Percentiles rank a stretch among this genome's conserved stretches.
These are phyloP conservation scores for Drosophila sucinea DNA, from an alignment of 1,140 invertebrate species.

Conservation along the genomic window DNA sequence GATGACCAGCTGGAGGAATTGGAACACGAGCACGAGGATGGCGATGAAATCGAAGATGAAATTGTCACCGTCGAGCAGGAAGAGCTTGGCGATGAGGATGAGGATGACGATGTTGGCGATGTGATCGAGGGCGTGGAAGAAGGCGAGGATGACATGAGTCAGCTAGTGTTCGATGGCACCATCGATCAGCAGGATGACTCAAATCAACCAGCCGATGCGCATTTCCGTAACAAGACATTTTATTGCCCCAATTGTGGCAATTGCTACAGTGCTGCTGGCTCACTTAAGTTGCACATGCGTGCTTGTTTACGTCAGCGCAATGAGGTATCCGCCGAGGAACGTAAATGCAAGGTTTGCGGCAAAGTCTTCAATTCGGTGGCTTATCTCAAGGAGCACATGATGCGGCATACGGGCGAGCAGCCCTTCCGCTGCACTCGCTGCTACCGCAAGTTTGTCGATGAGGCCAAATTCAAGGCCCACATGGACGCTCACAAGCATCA, in stretches of 20 bases:
- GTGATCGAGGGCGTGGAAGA: conserved; percentile 41
- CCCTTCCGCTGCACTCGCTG: conserved; percentile 77
- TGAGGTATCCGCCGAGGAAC: conserved; percentile 71
- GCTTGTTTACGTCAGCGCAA: conserved; percentile 73
- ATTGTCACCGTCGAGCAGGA: conserved; percentile 56
- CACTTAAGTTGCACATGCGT: conserved; percentile 79
- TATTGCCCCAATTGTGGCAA: conserved; percentile 81
- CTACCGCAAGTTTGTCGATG: conserved; percentile 80
- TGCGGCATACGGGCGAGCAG: conserved; percentile 79
- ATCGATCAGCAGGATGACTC: conserved; percentile 38
- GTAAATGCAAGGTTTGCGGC: conserved; percentile 77
- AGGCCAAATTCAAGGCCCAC: conserved; percentile 69
- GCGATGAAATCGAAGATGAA: conserved; percentile 47
- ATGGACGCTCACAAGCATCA: conserved; percentile 79
- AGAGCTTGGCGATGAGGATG: conserved; percentile 27
- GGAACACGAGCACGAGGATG: conserved; percentile 36
- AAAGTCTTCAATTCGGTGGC: conserved; percentile 80
- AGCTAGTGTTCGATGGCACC: conserved; percentile 63
- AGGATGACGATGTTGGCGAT: conserved; percentile 17
- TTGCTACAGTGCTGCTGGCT: conserved; percentile 79
- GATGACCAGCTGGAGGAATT: conserved; percentile 30
- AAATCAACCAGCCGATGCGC: conserved; percentile 31
- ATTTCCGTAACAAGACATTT: conserved; percentile 71
- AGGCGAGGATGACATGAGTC: conserved; percentile 56
- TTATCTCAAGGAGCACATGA: conserved; percentile 82